Percentiles rank a stretch among this genome's conserved stretches.
These are phyloP conservation scores for Falco naumanni DNA, from an alignment of 2,797 vertebrate genomes.

Conservation along the genomic window DNA sequence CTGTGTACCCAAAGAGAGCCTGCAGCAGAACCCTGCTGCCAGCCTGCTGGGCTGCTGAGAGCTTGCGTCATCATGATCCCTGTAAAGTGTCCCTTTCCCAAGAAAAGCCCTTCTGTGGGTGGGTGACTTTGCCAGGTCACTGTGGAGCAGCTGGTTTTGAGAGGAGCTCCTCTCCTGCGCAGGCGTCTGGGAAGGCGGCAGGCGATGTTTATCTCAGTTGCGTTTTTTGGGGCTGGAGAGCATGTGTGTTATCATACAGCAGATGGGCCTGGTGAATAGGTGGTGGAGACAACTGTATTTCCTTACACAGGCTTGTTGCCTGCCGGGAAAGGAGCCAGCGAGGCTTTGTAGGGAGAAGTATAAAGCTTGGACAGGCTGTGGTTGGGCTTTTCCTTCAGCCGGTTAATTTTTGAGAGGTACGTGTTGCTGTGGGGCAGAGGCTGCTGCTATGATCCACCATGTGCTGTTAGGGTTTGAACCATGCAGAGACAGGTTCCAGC, in stretches of 20 bases:
- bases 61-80: rapidly evolving
- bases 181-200: neutral
- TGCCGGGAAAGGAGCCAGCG: constrained; percentile 1
- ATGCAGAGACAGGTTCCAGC: neutral
- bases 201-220: neutral
- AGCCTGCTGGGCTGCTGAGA: rapidly evolving
- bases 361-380: neutral
- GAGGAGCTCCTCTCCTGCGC: neutral
- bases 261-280: constrained; percentile 20
- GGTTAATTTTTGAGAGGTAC: neutral
- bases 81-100: neutral
- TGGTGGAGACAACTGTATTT: neutral
- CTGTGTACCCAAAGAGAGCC: neutral
- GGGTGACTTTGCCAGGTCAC: neutral
- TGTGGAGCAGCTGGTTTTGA: neutral
- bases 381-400: neutral
- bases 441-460: neutral
- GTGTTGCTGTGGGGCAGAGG: neutral
- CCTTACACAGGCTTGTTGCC: neutral
- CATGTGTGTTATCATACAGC: neutral
- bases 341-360: neutral
- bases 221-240: neutral
- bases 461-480: neutral
- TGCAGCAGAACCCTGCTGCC: neutral
- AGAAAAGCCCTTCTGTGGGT: neutral